A percentile compares a stretch with the other conserved stretches of the same genome.
Conservation (phyloP, 2,113 vertebrate genomes). For the Sturnus vulgaris region DNA sequence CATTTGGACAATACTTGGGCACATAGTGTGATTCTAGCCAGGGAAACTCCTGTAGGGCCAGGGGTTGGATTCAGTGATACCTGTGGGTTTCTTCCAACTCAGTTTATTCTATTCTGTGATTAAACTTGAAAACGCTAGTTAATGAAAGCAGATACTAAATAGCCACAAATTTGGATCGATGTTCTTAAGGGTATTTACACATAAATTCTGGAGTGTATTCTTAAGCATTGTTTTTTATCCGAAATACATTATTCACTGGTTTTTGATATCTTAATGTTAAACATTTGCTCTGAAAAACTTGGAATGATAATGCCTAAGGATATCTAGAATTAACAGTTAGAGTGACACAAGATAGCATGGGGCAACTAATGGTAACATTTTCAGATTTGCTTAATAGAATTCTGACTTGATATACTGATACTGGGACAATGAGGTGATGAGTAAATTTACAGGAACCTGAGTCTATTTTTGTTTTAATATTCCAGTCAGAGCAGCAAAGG, state of each 20-base stretch:
- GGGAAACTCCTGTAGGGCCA: neutral
- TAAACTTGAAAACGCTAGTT: neutral
- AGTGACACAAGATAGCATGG: neutral
- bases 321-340: neutral
- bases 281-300: neutral
- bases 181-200: neutral
- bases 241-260: neutral
- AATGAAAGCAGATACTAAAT: neutral
- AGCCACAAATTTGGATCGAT: neutral
- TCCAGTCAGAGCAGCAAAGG: slow-evolving; percentile 88
- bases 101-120: neutral
- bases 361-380: neutral
- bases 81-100: neutral
- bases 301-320: neutral
- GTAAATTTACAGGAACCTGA: neutral
- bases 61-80: neutral
- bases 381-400: neutral
- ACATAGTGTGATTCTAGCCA: neutral
- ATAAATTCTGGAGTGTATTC: neutral
- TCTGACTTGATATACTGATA: neutral
- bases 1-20: neutral
- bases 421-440: neutral
- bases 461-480: neutral
- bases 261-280: neutral
- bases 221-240: neutral